Conservation (phyloP, 2,888 invertebrate genomes). For the Drosophila borealis region DNA sequence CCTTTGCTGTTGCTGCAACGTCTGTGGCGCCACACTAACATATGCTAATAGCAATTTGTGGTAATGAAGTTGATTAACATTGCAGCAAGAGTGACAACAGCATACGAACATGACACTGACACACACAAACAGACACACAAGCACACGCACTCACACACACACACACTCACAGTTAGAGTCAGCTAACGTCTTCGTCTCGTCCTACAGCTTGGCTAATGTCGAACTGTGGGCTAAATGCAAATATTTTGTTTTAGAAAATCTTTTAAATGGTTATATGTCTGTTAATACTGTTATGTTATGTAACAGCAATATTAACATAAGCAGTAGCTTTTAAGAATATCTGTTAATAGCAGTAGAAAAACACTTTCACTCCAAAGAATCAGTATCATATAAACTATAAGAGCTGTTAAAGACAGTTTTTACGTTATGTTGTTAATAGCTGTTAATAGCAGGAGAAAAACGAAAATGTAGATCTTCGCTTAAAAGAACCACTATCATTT, state of each 20-base stretch:
- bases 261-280: no score
- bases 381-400: no score
- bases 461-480: no score
- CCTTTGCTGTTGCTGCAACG: constrained; percentile 21
- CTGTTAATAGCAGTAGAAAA: background rate
- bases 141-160: constrained; percentile 6
- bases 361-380: no score
- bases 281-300: no score
- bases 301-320: background rate
- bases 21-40: constrained; percentile 71
- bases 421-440: background rate
- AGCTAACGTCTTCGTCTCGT: constrained; percentile 25
- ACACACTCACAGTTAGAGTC: constrained; percentile 14
- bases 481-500: no score
- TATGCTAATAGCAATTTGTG: constrained; percentile 82
- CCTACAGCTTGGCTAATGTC: constrained; percentile 23
- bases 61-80: constrained; percentile 81
- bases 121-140: constrained; percentile 18
- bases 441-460: background rate
- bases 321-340: background rate
- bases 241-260: background rate
- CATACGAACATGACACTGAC: constrained; percentile 58
- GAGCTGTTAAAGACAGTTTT: no score
- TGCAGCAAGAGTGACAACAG: constrained; percentile 79
- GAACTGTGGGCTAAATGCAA: constrained; percentile 14